Conservation (phyloP, 37 sponge, comb jelly and placozoan genomes). For the Oscarella lobularis region DNA sequence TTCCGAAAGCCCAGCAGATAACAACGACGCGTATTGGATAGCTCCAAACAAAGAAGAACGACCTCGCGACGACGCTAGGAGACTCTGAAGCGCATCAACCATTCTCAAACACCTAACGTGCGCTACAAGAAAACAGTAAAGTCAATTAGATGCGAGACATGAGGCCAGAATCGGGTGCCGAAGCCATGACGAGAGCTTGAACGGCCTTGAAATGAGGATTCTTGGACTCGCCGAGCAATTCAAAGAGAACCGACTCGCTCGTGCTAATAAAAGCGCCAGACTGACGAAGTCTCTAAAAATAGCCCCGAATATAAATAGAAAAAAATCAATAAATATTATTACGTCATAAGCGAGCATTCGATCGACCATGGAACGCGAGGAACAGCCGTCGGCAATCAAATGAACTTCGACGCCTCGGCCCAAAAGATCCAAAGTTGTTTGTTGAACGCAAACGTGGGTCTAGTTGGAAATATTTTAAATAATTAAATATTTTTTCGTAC, state of each 20-base stretch:
- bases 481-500: not conserved
- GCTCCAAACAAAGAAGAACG: too few relatives aligned
- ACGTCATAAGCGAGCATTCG: constrained; percentile 87
- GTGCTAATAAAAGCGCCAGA: constrained; percentile 79
- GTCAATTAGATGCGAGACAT: constrained; percentile 32
- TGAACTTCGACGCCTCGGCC: constrained; percentile 81
- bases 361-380: constrained; percentile 79
- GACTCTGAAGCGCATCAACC: too few relatives aligned
- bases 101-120: too few relatives aligned
- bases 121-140: too few relatives aligned
- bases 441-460: constrained; percentile 97
- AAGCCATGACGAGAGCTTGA: constrained; percentile 69
- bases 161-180: constrained; percentile 86
- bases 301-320: not conserved
- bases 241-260: constrained; percentile 85
- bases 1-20: too few relatives aligned
- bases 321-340: not conserved
- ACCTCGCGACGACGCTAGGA: too few relatives aligned
- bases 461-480: constrained; percentile 4
- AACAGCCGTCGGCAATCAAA: constrained; percentile 81
- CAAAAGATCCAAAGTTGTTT: constrained; percentile 85
- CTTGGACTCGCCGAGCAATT: constrained; percentile 78
- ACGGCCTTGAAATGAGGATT: constrained; percentile 85
- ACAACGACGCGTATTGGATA: too few relatives aligned
- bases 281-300: constrained; percentile 58